Base-by-base conservation (phyloP, 2,113 vertebrate species). In the Menidia beryllina region DNA sequence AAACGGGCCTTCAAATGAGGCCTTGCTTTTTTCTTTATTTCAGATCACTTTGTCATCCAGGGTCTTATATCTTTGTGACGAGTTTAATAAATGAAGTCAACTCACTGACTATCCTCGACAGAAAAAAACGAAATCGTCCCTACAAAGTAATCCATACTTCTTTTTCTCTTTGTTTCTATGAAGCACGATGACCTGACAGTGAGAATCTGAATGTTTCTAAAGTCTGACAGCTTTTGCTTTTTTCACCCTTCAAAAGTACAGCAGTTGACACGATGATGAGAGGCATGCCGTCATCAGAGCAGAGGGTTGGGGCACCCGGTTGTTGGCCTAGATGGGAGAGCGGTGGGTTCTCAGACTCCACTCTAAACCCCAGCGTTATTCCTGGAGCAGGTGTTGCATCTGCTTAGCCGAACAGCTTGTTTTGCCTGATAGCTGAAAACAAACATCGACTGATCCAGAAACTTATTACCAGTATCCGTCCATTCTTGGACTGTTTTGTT, bases 391-490 rank as follows among this genome's bases (percentile, higher is more conserved):
- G 61, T 41, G 50, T 58, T 62, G 63, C 62, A 59, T 75, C 71
- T 64, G 21, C 58, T 72, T 23, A 67, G 25, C 49, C 21, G 50
- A 69, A 72, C 71, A 79, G 62, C 69, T 78, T 65, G 56, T 79
- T 79, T 67, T 72, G 56, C 20, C 19, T 36, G 48, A 38, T 38
- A 61, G 52, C 60, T 64, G 69, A 75, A 83, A 82, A 86, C 61
- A 79, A 82, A 75, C 75, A 84, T 76, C 3, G 80, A 77, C 79
- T 57, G 59, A 79, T 77, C 51, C 60, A 58, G 30, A 70, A 72
- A 73, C 45, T 30, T 73, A 68, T 75, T 38, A 68, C 72, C 55
- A 58, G 57, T 59, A 72, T 79, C 61, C n/a, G 60, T 81, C 68
- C 61, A 68, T 55, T 77, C 65, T 69, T 41, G 43, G 26, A 39